Percentiles rank a stretch among this genome's conserved stretches.
Evolutionary conservation across 2,113 vertebrate genomes (phyloP).

Genomic region (Podocnemis expansa): DNA sequence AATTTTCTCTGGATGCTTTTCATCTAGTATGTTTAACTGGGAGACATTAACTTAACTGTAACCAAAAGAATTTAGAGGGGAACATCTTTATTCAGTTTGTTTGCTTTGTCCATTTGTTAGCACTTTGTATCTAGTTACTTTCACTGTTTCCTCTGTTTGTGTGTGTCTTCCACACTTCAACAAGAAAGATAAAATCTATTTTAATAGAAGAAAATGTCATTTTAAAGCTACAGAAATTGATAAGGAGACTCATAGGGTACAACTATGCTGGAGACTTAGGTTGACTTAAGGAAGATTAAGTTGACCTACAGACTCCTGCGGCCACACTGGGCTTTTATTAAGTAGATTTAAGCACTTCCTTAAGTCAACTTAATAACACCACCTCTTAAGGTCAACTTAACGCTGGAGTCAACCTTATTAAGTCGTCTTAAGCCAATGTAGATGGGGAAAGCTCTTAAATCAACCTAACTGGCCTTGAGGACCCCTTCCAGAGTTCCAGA

Average conservation of each 20-base stretch:
- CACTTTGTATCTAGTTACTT: fast-evolving
- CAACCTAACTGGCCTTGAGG: no score
- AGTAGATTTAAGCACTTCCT: no score
- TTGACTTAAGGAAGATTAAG: no score
- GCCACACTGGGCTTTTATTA: no score
- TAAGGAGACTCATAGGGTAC: background rate
- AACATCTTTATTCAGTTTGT: background rate
- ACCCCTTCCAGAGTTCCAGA: no score
- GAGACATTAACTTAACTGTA: background rate
- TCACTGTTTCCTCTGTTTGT: background rate
- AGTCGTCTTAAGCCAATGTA: no score
- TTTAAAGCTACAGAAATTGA: background rate
- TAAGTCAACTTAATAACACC: no score
- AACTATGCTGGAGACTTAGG: no score
- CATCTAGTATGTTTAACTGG: background rate
- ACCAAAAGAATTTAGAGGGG: background rate
- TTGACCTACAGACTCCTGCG: no score
- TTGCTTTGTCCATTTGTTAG: background rate
- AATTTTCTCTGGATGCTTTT: background rate
- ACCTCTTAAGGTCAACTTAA: no score
- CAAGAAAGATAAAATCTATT: background rate
- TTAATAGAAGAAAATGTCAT: background rate
- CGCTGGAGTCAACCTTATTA: no score
- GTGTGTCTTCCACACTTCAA: background rate
- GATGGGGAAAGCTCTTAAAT: no score